Evolutionary conservation across 2,113 vertebrate species (phyloP), one percentile per base, ranked within the genome.

Genomic region (Pungitius pungitius): DNA sequence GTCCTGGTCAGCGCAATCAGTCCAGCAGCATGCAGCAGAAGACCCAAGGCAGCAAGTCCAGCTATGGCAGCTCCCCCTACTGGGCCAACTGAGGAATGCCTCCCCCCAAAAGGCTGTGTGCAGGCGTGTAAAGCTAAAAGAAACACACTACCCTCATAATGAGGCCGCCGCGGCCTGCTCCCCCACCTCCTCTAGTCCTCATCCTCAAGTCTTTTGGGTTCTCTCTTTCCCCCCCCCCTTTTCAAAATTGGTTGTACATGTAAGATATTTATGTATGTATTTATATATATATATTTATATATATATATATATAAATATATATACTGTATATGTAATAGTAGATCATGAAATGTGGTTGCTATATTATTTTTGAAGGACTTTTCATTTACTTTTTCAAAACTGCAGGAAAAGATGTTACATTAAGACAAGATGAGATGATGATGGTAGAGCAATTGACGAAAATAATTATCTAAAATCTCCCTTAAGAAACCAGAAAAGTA

Each of bases 191-290:
- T 77, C 77, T 82, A 84, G 90, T 93, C 93, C 91, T 93, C 92
- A 87, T 87, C 51, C 51, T 26, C 51, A 85, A 86, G 88, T 88
- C 82, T 90, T 90, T 92, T 90, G 80, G 81, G 88, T 91, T 91
- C 87, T 90, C 91, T 89, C 85, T 83, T 77, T 52, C 30, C 30
- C 30, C 30, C 76, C 74, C 71, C 88, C 75, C 64, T 81, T 88
- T 90, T 91, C 80, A 80, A 90, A 93, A 91, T 94, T 90, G 87
- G 91, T 93, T 94, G 92, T 93, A 92, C 92, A 90, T 95, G 94
- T 94, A 95, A 95, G 86, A 95, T 95, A 94, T 95, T 93, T 94
- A 93, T 95, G 93, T 95, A 94, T 94, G 90, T 94, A 94, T 94
- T 92, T 94, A 93, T 93, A 94, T 94, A 94, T 91, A 93, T 93